Evolutionary conservation across 2,888 invertebrate genomes (phyloP).

Genomic region (Eupithecia subfuscata): DNA sequence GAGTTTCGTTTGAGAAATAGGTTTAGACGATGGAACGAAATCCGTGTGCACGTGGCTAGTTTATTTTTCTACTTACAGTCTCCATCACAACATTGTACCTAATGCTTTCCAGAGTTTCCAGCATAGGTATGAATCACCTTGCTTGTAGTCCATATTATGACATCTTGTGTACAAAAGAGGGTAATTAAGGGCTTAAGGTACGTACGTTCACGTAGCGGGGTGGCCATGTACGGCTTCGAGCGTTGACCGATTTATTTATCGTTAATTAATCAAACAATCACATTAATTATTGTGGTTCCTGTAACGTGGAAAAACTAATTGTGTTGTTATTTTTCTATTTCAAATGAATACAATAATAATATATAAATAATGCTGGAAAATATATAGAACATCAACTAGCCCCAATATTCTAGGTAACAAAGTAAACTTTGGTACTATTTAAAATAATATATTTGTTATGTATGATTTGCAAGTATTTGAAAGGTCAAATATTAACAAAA

Average conservation of each 20-base stretch:
- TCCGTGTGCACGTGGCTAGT: too few relatives aligned
- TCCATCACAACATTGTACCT: background rate
- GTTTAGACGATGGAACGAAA: too few relatives aligned
- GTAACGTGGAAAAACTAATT: slow-evolving; percentile 1
- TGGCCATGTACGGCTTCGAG: slow-evolving; percentile 42
- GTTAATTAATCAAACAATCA: slow-evolving; percentile 23
- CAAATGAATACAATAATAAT: background rate
- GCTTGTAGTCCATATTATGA: background rate
- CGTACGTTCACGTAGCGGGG: slow-evolving; percentile 36
- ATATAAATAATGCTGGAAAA: too few relatives aligned
- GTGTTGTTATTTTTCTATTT: background rate
- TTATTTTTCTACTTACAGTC: background rate
- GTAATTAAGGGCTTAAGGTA: slow-evolving; percentile 39
- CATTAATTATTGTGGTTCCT: background rate
- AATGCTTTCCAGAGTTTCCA: background rate
- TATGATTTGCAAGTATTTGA: background rate
- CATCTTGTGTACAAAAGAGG: slow-evolving; percentile 20
- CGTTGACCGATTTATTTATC: slow-evolving; percentile 40
- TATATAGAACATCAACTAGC: too few relatives aligned
- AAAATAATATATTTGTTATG: background rate
- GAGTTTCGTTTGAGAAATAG: too few relatives aligned
- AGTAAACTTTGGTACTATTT: too few relatives aligned
- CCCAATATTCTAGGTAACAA: too few relatives aligned
- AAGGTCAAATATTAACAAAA: background rate
- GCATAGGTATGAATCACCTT: background rate